Percentiles rank a stretch among this genome's conserved stretches.
These are phyloP conservation scores for Takifugu ocellatus DNA, from an alignment of 2,797 vertebrate genomes.

Conservation along the genomic window DNA sequence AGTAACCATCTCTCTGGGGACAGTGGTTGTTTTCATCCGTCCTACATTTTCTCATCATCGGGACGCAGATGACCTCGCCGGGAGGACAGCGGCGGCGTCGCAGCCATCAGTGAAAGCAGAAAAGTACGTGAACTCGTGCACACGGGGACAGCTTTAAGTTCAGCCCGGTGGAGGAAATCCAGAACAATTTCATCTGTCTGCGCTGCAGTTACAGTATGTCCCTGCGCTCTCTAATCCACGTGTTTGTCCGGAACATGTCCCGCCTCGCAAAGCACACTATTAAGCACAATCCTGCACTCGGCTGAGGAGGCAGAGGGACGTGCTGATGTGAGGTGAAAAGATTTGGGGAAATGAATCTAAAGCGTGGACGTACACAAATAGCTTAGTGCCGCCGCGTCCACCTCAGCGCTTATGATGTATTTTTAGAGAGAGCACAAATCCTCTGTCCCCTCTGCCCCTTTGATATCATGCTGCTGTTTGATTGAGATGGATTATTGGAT, in stretches of 20 bases:
- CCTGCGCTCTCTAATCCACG: conserved; percentile 56
- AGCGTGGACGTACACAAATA: conserved; percentile 31
- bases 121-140: conserved; percentile 23
- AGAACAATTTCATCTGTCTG: conserved; percentile 42
- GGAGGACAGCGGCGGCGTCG: conserved; percentile 32
- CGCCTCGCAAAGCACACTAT: conserved; percentile 41
- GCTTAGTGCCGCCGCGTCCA: conserved; percentile 45
- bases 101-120: conserved; percentile 15
- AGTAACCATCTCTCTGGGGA: conserved; percentile 20
- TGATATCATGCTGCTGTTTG: conserved; percentile 43
- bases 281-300: conserved; percentile 53
- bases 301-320: conserved; percentile 21
- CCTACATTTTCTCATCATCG: neutral
- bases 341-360: conserved; percentile 39
- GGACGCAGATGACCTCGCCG: conserved; percentile 14
- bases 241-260: conserved; percentile 58
- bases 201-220: conserved; percentile 47
- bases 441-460: conserved; percentile 27
- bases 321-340: conserved; percentile 17
- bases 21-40: conserved; percentile 1
- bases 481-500: conserved; percentile 55
- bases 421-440: conserved; percentile 60
- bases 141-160: conserved; percentile 32
- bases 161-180: conserved; percentile 30
- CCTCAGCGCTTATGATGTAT: conserved; percentile 36